phyloP scores from a whole-genome alignment of 2,797 vertebrate species.

The Decapterus maruadsi region DNA sequence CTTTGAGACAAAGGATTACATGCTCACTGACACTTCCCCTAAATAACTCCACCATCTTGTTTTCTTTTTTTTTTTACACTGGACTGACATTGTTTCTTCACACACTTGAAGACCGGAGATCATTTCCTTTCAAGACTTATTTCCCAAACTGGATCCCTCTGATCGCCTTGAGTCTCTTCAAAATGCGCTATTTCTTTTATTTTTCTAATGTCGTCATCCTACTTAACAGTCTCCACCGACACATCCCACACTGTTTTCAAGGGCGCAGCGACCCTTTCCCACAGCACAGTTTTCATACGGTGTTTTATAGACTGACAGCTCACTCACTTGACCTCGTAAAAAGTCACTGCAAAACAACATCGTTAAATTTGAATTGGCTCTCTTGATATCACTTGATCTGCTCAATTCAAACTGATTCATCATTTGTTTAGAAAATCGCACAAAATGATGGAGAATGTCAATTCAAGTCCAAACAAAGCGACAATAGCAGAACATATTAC shows the following conservation, averaged over 20 bases:
- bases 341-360: background rate
- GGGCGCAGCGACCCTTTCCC: background rate
- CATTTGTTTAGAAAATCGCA: background rate
- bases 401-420: background rate
- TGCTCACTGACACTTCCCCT: constrained; percentile 15
- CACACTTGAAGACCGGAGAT: constrained; percentile 16
- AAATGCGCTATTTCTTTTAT: background rate
- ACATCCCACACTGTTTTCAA: background rate
- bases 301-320: background rate
- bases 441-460: background rate
- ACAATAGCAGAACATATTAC: background rate
- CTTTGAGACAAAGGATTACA: constrained; percentile 21
- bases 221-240: background rate
- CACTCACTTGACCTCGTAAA: background rate
- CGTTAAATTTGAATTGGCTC: background rate
- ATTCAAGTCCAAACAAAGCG: background rate
- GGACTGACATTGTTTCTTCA: constrained; percentile 1
- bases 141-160: no score
- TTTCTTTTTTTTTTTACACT: background rate
- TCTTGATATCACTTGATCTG: background rate
- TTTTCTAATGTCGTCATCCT: background rate
- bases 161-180: no score
- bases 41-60: constrained; percentile 1
- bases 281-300: background rate
- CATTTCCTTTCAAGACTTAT: background rate